Base-by-base conservation (phyloP, 1,140 invertebrate genomes). In the Formica selysi region DNA sequence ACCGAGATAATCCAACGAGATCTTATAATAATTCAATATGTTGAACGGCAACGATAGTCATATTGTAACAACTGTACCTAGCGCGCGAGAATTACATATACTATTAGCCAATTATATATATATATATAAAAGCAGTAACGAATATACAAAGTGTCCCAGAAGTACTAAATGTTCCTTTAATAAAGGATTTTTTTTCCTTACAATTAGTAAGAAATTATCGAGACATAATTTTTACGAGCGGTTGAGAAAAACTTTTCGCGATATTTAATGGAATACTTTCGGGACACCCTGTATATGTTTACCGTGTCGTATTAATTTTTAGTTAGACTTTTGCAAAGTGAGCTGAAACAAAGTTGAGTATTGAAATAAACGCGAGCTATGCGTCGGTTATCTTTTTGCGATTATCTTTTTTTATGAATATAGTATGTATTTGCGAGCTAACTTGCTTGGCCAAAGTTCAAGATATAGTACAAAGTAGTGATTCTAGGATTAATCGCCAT, bases 381-480 rank as follows among this genome's bases (percentile, higher is more conserved):
- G 5, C 5, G 16, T 51, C 16, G 16, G 4, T 16, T 13, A 3
- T n/a, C 26, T 32, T 32, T 3, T 32, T n/a, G 11, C 11, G 59
- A 36, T 67, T 48, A 51, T 67, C 13, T 65, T 22, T 81, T 32
- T 29, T 26, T 26, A 22, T 3, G 22, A 38, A 32, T 13, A 29
- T 51, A 19, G 0, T 51, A 16, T 48, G 29, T 54, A 36, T 32
- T 61, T 26, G n/a, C 68, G 1, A 59, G 16, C 29, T 48, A n/a
- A 19, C 7, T 3, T 29, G 65, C 26, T 61, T 48, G 38, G 26
- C n/a, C 26, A 36, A 83, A 73, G 36, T 81, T 26, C 65, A 13
- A 80, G 22, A 3, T 26, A 73, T 83, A 83, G 54, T 83, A 62
- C 79, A 83, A 83, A 74, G 48, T 36, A 48, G 29, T 22, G 2